Percentiles rank a stretch among this genome's conserved stretches.
Conservation (phyloP, 1,140 invertebrate species). For the Lineus longissimus region DNA sequence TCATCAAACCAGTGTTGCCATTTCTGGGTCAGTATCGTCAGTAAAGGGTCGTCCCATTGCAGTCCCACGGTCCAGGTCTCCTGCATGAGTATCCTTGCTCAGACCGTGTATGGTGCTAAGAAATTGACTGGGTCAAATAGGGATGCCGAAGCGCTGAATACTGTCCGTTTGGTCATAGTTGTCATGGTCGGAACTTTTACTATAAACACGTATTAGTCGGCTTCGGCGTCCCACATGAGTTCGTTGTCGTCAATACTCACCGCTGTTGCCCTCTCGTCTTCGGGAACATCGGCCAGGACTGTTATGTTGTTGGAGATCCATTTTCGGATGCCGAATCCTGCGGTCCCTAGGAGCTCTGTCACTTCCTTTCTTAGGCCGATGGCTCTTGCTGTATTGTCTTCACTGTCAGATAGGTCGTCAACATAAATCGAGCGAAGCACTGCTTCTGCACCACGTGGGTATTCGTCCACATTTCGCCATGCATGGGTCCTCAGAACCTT, state of each 20-base stretch:
- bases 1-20: too few relatives aligned
- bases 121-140: constrained; percentile 3
- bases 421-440: not conserved
- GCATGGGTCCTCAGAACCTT: constrained; percentile 5
- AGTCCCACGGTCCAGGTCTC: too few relatives aligned
- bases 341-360: too few relatives aligned
- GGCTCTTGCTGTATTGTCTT: too few relatives aligned
- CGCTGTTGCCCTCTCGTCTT: too few relatives aligned
- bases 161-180: not conserved
- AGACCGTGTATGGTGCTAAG: not conserved
- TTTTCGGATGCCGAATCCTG: too few relatives aligned
- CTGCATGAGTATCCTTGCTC: too few relatives aligned
- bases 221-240: constrained; percentile 12
- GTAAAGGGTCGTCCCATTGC: too few relatives aligned
- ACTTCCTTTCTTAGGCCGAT: not conserved
- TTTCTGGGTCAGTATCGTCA: too few relatives aligned
- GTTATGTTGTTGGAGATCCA: too few relatives aligned
- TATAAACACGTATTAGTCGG: constrained; percentile 9
- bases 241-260: too few relatives aligned
- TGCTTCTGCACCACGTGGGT: not conserved
- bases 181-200: not conserved
- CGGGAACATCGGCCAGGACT: too few relatives aligned
- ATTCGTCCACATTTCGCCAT: not conserved
- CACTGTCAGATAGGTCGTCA: not conserved
- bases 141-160: not conserved